Evolutionary conservation across 2,113 vertebrate species (phyloP), one percentile per base, ranked within the genome.

Genomic region (Echinops telfairi): DNA sequence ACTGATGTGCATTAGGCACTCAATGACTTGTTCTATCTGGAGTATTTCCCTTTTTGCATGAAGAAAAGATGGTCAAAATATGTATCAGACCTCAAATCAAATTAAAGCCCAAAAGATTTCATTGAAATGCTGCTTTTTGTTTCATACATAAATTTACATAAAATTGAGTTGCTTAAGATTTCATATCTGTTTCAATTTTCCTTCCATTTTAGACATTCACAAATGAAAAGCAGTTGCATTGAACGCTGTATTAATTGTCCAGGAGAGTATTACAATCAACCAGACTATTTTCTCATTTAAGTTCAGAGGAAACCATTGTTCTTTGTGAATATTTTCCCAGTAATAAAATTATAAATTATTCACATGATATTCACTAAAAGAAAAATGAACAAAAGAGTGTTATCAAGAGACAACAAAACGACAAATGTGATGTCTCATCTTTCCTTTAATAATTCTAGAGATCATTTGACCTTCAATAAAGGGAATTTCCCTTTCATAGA

Each of bases 131-230:
- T 88, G 87, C 33, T 71, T 94, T 96, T 94, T 97, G 96, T 96
- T 96, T 95, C 96, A 97, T 95, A 96, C 95, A 96, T 96, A 97
- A 96, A 97, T 97, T 97, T 96, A 97, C 97, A 97, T 96, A 96
- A 96, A 94, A 95, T 92, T 83, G 89, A 95, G 94, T 96, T 94
- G 94, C 92, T 96, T 95, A 92, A 96, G 94, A 95, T 96, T 96
- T 95, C 94, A 88, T 97, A 96, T 97, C 96, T 96, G 88, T 96
- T 96, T 96, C 95, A 94, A 94, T 97, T 94, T 96, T 94, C 84
- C 82, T 97, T 79, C 92, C 47, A 92, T 94, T 97, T 79, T 94
- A 90, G 91, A 89, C 93, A 94, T 91, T 91, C 60, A 91, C 68
- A 94, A 86, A 95, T 95, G 93, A 92, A 93, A 95, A 95, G 25